Base-by-base conservation (phyloP, 2,888 invertebrate genomes). In the Lissonota sp. region DNA sequence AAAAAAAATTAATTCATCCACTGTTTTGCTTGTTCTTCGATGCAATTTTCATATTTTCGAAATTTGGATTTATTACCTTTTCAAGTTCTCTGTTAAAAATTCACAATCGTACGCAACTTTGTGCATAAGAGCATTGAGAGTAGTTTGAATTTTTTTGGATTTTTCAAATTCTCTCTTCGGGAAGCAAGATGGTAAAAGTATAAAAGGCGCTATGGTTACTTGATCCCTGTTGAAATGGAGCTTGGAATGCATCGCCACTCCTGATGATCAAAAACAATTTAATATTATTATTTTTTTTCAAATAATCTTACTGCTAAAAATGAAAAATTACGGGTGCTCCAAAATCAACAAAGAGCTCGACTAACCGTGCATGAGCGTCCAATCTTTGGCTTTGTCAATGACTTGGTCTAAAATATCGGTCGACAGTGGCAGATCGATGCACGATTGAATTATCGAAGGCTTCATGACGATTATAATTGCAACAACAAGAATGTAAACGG, bases 381-480 rank as follows among this genome's bases (percentile, higher is more conserved):
- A 94, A 87, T 94, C 94, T 84, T 93, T 94, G 7, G 94, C 93
- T 83, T 93, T 93, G 16, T 93, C 91, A 7, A 93, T 86, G 62
- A 94, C 81, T 70, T 93, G 93, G 40, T 91, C 86, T 10, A 94
- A 87, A n/a, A 94, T 93, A 75, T 95, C 94, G 14, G 94, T 93
- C 0, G 95, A 93, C 76, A 97, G 89, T 1, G 97, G 96, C 82
- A 97, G 86, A 4, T 95, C 93, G 77, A 97, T 90, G 88, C 95
- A 95, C n/a, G 94, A 93, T 16, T 95, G 92, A 75, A 96, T 91
- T 8, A 93, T 92, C 37, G 83, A 63, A 5, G 74, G 46, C 55
- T 81, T 82, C 87, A 89, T 88, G 12, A 73, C 53, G 60, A 70
- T 55, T 55, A 26, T 26, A 26, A 26, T 26, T 26, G 1, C 26